Percentiles rank a stretch among this genome's conserved stretches.
phyloP scores from a whole-genome alignment of 2,113 vertebrate species.

The Ciconia boyciana region DNA sequence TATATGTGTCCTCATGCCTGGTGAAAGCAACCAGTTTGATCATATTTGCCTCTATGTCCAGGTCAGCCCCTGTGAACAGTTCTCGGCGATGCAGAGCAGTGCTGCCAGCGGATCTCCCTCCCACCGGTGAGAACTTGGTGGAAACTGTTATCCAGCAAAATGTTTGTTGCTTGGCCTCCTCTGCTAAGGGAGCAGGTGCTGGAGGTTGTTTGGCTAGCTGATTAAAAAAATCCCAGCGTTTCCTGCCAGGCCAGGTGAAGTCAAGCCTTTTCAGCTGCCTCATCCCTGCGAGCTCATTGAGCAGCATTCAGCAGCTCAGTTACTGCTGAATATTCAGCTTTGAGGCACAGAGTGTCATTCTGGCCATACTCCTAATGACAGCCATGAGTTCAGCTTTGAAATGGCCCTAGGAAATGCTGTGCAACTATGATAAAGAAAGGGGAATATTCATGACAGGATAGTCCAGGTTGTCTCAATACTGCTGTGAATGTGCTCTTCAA shows the following conservation, averaged over 20 bases:
- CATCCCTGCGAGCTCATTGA: neutral
- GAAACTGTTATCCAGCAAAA: neutral
- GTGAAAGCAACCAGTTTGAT: neutral
- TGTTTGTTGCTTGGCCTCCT: neutral
- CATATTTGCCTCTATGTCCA: neutral
- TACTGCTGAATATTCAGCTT: neutral
- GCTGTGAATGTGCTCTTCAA: neutral
- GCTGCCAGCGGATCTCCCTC: neutral
- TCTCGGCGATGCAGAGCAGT: neutral
- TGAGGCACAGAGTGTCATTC: neutral
- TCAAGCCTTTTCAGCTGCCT: neutral
- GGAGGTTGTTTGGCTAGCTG: conserved; percentile 42
- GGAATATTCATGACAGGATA: neutral
- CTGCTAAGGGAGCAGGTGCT: neutral
- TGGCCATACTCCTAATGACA: neutral
- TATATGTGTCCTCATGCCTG: neutral
- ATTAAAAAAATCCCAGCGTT: neutral
- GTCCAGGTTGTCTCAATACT: neutral
- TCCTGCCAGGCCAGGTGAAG: neutral
- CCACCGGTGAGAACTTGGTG: neutral
- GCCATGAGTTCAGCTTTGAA: neutral
- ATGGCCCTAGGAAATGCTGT: neutral
- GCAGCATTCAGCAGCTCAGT: neutral
- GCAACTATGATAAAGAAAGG: neutral
- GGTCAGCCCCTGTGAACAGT: neutral